Conservation (phyloP, 1,140 invertebrate species). For the Periplaneta americana region DNA sequence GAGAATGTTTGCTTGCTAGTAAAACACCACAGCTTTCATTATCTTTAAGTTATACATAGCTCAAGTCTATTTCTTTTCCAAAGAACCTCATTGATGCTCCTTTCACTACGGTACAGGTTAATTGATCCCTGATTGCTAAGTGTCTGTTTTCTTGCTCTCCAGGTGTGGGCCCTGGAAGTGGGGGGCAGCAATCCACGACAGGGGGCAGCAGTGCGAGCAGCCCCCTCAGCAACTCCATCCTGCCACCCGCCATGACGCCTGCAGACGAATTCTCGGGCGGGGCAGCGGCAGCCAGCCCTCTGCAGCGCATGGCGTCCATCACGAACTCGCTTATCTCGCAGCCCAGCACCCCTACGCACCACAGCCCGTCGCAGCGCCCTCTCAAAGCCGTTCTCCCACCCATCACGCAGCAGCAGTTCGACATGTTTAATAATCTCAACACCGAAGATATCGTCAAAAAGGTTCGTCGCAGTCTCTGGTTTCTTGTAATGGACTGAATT, state of each 20-base stretch:
- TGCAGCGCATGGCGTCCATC: constrained; percentile 96
- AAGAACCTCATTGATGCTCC: no score
- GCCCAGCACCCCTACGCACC: constrained; percentile 71
- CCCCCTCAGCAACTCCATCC: constrained; percentile 72
- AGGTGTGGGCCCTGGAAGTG: not conserved
- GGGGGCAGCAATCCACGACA: constrained; percentile 35
- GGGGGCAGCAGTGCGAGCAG: constrained; percentile 50
- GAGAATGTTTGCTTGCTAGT: no score
- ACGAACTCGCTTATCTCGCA: constrained; percentile 91
- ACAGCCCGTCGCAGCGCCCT: constrained; percentile 71
- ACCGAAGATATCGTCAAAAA: constrained; percentile 97
- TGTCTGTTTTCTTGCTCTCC: not conserved
- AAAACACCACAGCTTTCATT: no score
- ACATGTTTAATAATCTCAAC: constrained; percentile 96
- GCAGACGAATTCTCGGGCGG: constrained; percentile 66
- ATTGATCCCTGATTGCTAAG: no score
- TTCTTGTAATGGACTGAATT: no score
- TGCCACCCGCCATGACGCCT: constrained; percentile 71
- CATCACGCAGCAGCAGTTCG: constrained; percentile 98
- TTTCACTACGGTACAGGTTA: no score
- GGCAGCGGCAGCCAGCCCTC: constrained; percentile 74
- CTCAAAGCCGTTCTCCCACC: constrained; percentile 94
- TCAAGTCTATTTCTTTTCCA: no score
- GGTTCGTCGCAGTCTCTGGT: constrained; percentile 48
- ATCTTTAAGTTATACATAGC: no score